Percentiles rank a stretch among this genome's conserved stretches.
These are phyloP conservation scores for Acronicta leporina DNA, from an alignment of 2,888 invertebrate genomes.

Conservation along the genomic window DNA sequence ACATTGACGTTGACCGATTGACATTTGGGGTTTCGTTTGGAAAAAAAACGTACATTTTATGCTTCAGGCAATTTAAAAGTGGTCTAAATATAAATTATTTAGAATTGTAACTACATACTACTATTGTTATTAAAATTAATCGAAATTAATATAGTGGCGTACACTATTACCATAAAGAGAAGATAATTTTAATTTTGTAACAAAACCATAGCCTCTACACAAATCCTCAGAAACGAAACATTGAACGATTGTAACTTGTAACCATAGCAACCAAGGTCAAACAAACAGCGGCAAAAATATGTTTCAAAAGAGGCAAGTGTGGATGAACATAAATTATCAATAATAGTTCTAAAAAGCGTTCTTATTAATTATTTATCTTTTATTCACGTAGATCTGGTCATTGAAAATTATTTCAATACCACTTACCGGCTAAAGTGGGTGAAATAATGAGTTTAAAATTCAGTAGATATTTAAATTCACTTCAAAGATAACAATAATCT, in stretches of 20 bases:
- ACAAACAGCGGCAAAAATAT: constrained; percentile 86
- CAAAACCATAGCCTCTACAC: too few relatives aligned
- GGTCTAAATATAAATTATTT: too few relatives aligned
- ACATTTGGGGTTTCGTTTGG: constrained; percentile 13
- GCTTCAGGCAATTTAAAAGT: too few relatives aligned
- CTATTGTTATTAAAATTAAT: too few relatives aligned
- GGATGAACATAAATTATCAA: constrained; percentile 63
- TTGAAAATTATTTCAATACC: constrained; percentile 17
- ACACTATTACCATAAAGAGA: too few relatives aligned
- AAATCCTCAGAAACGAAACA: neutral
- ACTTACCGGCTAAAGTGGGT: constrained; percentile 25
- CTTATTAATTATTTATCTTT: constrained; percentile 24
- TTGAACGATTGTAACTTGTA: constrained; percentile 41
- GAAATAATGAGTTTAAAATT: constrained; percentile 42
- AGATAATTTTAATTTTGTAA: too few relatives aligned
- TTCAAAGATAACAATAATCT: constrained; percentile 59
- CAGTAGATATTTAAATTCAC: constrained; percentile 38
- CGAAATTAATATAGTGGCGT: too few relatives aligned
- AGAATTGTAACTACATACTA: too few relatives aligned
- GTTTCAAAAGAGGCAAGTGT: constrained; percentile 85
- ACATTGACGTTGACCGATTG: neutral
- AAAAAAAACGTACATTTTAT: constrained; percentile 8
- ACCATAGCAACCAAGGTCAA: constrained; percentile 85
- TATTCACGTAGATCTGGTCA: constrained; percentile 21
- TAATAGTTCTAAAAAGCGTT: constrained; percentile 48